Percentiles rank a stretch among this genome's conserved stretches.
phyloP scores from a whole-genome alignment of 2,113 vertebrate species.

The Caranx melampygus region DNA sequence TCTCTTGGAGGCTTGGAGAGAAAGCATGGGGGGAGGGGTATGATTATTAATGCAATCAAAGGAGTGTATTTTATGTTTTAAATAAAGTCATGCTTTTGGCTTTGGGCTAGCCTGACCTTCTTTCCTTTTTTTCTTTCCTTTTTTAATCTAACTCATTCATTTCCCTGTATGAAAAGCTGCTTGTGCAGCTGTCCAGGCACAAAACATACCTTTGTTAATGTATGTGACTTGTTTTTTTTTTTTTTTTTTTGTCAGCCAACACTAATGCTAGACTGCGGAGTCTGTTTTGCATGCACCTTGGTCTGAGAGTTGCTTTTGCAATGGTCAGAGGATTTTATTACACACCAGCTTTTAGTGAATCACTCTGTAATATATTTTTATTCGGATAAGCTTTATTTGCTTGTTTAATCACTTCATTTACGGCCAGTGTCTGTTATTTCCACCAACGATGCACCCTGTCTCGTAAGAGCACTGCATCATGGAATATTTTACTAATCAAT shows the following conservation, averaged over 20 bases:
- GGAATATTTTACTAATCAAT: conserved; percentile 73
- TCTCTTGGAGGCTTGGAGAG: conserved; percentile 61
- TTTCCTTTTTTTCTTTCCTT: conserved; percentile 5
- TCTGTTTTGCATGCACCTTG: background rate
- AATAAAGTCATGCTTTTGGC: conserved; percentile 78
- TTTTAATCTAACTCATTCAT: conserved; percentile 54
- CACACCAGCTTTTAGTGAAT: background rate
- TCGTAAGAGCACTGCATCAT: conserved; percentile 61
- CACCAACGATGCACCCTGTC: conserved; percentile 16
- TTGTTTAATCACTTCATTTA: background rate
- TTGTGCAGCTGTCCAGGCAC: conserved; percentile 52
- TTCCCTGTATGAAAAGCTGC: conserved; percentile 59
- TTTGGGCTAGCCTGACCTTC: conserved; percentile 64
- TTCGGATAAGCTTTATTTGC: background rate
- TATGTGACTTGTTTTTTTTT: conserved; percentile 2
- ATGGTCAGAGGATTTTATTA: background rate
- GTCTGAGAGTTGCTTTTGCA: conserved; percentile 5
- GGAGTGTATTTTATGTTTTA: conserved; percentile 72
- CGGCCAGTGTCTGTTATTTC: background rate
- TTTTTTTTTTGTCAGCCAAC: background rate
- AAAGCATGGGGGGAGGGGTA: conserved; percentile 48
- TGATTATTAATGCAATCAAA: conserved; percentile 77
- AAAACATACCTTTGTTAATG: conserved; percentile 53
- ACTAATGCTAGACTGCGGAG: conserved; percentile 6
- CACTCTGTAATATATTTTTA: background rate